A percentile compares a stretch with the other conserved stretches of the same genome.
phyloP scores from a whole-genome alignment of 2,888 invertebrate species.

The Biston stratarius region DNA sequence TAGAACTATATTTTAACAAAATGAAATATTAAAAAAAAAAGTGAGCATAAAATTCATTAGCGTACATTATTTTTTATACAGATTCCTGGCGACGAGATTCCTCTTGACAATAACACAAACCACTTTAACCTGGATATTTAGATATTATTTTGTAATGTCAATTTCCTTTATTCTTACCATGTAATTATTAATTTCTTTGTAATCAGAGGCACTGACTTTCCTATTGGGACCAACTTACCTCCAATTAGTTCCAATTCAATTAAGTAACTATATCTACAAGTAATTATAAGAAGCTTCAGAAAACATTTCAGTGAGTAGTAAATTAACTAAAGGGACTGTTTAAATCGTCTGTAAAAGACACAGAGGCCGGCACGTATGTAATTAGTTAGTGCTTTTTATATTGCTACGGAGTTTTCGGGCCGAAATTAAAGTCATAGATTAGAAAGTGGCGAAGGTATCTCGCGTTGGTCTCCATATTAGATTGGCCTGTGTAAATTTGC shows the following conservation, averaged over 20 bases:
- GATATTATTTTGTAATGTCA: too few relatives aligned
- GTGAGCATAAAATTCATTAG: too few relatives aligned
- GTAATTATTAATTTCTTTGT: not conserved
- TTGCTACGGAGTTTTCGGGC: slow-evolving; percentile 48
- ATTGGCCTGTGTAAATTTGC: slow-evolving; percentile 79
- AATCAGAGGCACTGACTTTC: not conserved
- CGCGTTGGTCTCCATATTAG: slow-evolving; percentile 65
- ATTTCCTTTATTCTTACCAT: not conserved
- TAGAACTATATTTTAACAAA: too few relatives aligned
- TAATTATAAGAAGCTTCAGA: slow-evolving; percentile 18
- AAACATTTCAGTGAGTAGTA: slow-evolving; percentile 18
- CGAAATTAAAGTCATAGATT: slow-evolving; percentile 71
- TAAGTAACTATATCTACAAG: not conserved
- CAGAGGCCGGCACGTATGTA: slow-evolving; percentile 31
- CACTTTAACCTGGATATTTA: too few relatives aligned
- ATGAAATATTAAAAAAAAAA: too few relatives aligned
- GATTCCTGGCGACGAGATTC: too few relatives aligned
- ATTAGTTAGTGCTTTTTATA: slow-evolving; percentile 37
- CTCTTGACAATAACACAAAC: not conserved
- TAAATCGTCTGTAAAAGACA: slow-evolving; percentile 30
- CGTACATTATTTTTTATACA: too few relatives aligned
- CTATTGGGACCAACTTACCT: not conserved
- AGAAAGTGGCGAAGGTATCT: slow-evolving; percentile 63
- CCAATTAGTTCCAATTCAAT: slow-evolving; percentile 17
- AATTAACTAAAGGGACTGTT: slow-evolving; percentile 30